Conservation (phyloP, 2,888 invertebrate species). For the Agonopterix subpropinquella region DNA sequence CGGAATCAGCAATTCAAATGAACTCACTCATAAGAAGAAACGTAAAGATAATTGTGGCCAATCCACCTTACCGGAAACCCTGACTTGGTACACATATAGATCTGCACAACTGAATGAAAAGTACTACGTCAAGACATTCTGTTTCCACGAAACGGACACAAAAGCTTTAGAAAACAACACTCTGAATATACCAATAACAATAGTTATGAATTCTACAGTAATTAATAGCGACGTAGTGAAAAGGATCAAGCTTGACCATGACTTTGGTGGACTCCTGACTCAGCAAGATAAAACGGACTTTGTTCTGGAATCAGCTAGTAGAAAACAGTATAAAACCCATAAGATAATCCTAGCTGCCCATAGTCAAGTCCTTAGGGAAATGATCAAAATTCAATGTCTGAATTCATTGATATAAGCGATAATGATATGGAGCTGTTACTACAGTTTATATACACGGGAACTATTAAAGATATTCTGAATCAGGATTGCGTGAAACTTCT, state of each 20-base stretch:
- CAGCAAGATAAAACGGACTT: conserved; percentile 45
- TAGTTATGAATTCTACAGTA: conserved; percentile 30
- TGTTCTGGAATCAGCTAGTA: conserved; percentile 32
- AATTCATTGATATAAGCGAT: conserved; percentile 38
- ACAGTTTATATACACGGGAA: conserved; percentile 52
- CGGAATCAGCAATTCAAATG: conserved; percentile 31
- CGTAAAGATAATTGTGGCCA: conserved; percentile 11
- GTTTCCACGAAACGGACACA: conserved; percentile 28
- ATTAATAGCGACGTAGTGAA: conserved; percentile 33
- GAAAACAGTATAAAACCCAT: conserved; percentile 41
- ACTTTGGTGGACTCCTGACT: conserved; percentile 29
- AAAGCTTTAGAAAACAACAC: conserved; percentile 18
- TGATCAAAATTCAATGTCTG: conserved; percentile 27
- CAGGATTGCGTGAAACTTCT: conserved; percentile 39
- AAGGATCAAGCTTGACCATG: conserved; percentile 43
- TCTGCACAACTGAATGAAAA: conserved; percentile 33
- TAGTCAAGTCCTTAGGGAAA: conserved; percentile 39
- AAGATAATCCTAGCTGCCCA: conserved; percentile 49
- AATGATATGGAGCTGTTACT: conserved; percentile 45
- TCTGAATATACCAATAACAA: conserved; percentile 43
- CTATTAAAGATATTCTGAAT: conserved; percentile 36
- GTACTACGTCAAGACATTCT: conserved; percentile 43
- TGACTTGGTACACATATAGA: conserved; percentile 30
- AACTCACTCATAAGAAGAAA: conserved; percentile 15
- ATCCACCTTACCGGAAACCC: conserved; percentile 16